Base-by-base conservation (phyloP, 2,113 vertebrate genomes). In the Hyaena hyaena region DNA sequence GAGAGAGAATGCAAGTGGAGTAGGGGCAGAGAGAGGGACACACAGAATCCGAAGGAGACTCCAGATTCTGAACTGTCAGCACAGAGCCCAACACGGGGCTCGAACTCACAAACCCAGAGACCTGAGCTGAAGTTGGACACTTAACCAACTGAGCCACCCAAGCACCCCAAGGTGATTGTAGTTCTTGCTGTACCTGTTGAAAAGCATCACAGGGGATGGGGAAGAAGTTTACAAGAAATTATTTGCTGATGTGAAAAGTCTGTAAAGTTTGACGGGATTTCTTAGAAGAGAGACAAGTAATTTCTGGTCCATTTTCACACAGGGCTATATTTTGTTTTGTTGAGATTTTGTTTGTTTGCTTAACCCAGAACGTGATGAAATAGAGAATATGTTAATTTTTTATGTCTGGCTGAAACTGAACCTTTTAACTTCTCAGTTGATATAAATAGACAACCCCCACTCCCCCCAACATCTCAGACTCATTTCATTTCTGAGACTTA, bases 341-440 rank as follows among this genome's bases (percentile, higher is more conserved):
- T 14, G 1, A 33, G 24, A 16, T 50, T 92, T 79, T 76, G 9
- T 92, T 83, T 65, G 26, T 63, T 94, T 69, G 24, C 8, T 88
- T 74, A 69, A 65, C 43, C 90, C 53, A 63, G 68, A 74, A 82
- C 24, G 35, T 53, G 33, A 68, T 35, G 11, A 86, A 48, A 43
- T 53, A 4, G n/a, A 88, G 16, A 12, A 7, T 65, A 84, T 53
- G 55, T 87, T 95, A 15, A 77, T 92, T 73, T 14, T 31, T 17
- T 33, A 50, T 66, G 63, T 88, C 82, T 94, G 77, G 39, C 61
- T 68, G 26, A 97, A 83, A 86, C 79, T 48, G 65, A 93, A 35
- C 26, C 55, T 95, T 92, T 55, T 8, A 61, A 73, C 45, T 63
- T 81, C 81, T 95, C 48, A 1, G 68, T n/a, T 39, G 79, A 58